A percentile compares a stretch with the other conserved stretches of the same genome.
phyloP scores from a whole-genome alignment of 2,797 vertebrate genomes.

The Parauchenoglanis ngamensis region DNA sequence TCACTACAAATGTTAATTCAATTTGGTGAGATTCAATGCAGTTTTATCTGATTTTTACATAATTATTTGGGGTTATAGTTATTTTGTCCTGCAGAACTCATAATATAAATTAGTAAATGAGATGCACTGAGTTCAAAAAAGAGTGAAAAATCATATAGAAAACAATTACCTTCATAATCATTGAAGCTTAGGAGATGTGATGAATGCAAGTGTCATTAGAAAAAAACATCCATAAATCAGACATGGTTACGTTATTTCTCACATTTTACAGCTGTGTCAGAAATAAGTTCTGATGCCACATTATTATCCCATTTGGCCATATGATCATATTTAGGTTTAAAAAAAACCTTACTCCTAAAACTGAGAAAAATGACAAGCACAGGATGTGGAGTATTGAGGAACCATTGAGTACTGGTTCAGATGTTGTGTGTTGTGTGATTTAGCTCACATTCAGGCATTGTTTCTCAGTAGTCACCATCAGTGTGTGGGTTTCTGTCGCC shows the following conservation, averaged over 20 bases:
- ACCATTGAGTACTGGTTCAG: slow-evolving; percentile 6
- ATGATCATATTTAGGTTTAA: background rate
- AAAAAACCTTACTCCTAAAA: background rate
- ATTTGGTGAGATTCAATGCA: background rate
- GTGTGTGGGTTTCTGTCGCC: slow-evolving; percentile 53
- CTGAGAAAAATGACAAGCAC: background rate
- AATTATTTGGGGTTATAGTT: background rate
- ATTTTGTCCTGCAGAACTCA: background rate
- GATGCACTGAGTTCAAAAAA: background rate
- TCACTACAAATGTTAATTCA: slow-evolving; percentile 10
- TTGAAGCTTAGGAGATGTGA: background rate
- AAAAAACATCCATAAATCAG: background rate
- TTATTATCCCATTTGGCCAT: background rate
- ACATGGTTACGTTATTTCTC: background rate
- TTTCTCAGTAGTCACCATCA: slow-evolving; percentile 51
- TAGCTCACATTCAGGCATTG: slow-evolving; percentile 42
- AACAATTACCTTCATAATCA: background rate
- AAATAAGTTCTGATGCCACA: background rate
- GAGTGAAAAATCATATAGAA: background rate
- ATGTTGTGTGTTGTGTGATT: slow-evolving; percentile 26
- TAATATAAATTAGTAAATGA: slow-evolving; percentile 5
- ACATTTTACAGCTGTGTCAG: background rate
- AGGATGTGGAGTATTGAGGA: background rate
- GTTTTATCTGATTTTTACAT: background rate
- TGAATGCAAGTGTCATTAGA: background rate